Evolutionary conservation across 2,113 vertebrate species (phyloP), one percentile per base, ranked within the genome.

Genomic region (Lethenteron camtschaticum): DNA sequence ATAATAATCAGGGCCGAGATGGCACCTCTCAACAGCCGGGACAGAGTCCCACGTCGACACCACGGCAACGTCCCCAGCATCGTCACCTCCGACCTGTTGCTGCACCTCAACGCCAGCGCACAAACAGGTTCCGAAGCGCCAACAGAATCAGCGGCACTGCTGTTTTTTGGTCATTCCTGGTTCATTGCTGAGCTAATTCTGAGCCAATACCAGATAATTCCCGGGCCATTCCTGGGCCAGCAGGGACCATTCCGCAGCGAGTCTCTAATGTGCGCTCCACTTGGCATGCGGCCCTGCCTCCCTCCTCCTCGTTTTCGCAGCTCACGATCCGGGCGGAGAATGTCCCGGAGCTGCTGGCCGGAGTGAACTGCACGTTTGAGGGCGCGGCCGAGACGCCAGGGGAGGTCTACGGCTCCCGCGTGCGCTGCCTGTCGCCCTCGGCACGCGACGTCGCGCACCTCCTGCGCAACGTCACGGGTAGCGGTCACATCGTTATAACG

Each of bases 371-470:
- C 73, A 85, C 88, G 69, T 99, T 99, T 2, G 85, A 96, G 75
- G 88, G 96, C 76, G 82, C 96, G 71, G 88, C 92, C 0, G 92
- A 96, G 81, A 94, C 90, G 85, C 87, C 89, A 16, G 94, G 94
- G 12, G 74, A 88, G 76, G 94, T 99, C 76, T 82, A 90, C 56
- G 94, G 94, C 73, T 95, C 90, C 78, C 83, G 85, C 73, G 90
- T 99, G 70, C 85, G 82, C 41, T 99, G 94, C 79, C 86, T 78
- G 72, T 96, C 92, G 0, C 94, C 94, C 0, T 87, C 90, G 56
- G 88, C 91, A 79, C 95, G 87, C 74, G 92, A 96, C 72, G 90
- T 97, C 71, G 90, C 92, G 2, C 87, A 66, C n/a, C 63, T 66
- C 63, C 24, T 66, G n/a, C n/a, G n/a, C 63, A 66, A 66, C 24